These are phyloP conservation scores for Rhysida immarginata DNA, from an alignment of 1,140 invertebrate species.

Conservation along the genomic window DNA sequence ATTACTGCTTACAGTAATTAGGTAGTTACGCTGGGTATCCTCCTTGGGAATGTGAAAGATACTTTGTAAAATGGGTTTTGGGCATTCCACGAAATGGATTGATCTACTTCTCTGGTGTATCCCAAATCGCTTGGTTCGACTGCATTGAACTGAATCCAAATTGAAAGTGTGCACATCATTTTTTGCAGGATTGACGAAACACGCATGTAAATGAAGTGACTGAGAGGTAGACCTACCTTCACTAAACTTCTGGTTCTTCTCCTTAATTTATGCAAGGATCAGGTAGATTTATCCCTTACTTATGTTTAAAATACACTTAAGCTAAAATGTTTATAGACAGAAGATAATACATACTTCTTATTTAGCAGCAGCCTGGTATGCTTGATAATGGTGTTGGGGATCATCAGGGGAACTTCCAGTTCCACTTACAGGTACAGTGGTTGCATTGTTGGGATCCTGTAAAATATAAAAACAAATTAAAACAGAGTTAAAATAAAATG, in stretches of 20 bases:
- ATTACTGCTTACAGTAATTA: no score
- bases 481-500: no score
- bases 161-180: no score
- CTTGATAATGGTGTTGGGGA: conserved; percentile 9
- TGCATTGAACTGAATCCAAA: no score
- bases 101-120: no score
- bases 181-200: no score
- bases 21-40: no score
- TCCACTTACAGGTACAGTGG: conserved; percentile 3
- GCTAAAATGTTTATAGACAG: background rate
- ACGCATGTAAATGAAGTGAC: no score
- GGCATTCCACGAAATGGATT: no score
- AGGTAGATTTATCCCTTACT: background rate
- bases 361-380: conserved; percentile 6
- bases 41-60: no score
- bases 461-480: background rate
- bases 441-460: conserved; percentile 15
- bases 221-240: background rate
- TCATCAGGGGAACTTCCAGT: conserved; percentile 8
- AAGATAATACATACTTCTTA: background rate
- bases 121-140: no score
- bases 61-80: no score
- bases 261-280: background rate
- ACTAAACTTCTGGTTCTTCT: background rate
- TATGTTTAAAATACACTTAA: background rate